Evolutionary conservation across 2,113 vertebrate genomes (phyloP), one percentile per base, ranked within the genome.

Genomic region (Ictalurus furcatus): DNA sequence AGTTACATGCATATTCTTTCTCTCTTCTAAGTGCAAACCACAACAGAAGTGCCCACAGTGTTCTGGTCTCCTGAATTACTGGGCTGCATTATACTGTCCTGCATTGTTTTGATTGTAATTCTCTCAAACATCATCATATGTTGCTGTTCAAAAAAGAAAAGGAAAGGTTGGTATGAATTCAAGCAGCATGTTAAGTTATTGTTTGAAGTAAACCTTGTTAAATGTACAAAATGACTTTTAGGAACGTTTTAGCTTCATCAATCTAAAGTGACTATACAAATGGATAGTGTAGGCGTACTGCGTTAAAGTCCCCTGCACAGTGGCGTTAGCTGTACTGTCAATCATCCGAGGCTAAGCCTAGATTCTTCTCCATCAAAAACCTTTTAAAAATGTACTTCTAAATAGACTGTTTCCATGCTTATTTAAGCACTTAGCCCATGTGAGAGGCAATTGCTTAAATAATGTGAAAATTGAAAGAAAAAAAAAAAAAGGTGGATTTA

Each of bases 91-190:
- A 6, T 85, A 0, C 63, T 95, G 79, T 88, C 74, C 6, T 78
- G 92, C 1, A 13, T 93, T 30, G 92, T 96, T 28, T 69, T 95
- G 0, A 89, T 94, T 34, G 7, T 92, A 6, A 81, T 95, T 28
- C 86, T 93, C 65, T 86, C 65, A 0, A 94, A 93, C 90, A 81
- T 91, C 2, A 65, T 92, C 61, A 89, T 94, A 54, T 96, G 94
- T 92, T 93, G 92, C 89, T 91, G 90, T 6, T 87, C 92, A 91
- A 92, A 85, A 63, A 91, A 37, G 23, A 91, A 87, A 88, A 84
- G 59, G 80, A 87, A 93, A 34, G 93, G 94, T 95, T 0, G 4
- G 93, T 93, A 40, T 34, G 6, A 23, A 63, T 85, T 23, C 30
- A 34, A 48, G 11, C 5, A 44, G 8, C 34, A 56, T 23, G 16